Evolutionary conservation across 2,888 invertebrate genomes (phyloP).

Genomic region (Thymelicus sylvestris): DNA sequence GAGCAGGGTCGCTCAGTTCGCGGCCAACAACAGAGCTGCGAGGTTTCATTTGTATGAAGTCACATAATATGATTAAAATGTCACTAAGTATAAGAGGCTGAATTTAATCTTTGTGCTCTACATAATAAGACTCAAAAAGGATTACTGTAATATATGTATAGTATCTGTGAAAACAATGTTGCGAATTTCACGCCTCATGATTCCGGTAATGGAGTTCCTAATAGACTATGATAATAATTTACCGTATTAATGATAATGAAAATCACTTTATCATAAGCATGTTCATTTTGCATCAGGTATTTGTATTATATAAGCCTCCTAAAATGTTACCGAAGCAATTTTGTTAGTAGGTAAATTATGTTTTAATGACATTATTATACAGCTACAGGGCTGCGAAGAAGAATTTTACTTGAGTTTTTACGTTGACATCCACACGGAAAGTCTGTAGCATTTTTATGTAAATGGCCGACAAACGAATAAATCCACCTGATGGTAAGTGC

Average conservation of each 20-base stretch:
- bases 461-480: too few species aligned
- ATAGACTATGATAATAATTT: not conserved
- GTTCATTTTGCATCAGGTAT: conserved; percentile 1
- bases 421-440: too few species aligned
- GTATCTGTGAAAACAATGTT: not conserved
- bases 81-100: not conserved
- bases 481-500: too few species aligned
- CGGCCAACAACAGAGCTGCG: too few species aligned
- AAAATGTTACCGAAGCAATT: not conserved
- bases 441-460: too few species aligned
- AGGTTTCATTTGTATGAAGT: too few species aligned
- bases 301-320: not conserved
- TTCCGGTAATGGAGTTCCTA: not conserved
- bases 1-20: too few species aligned
- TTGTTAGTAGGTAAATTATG: not conserved
- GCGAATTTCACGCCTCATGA: not conserved
- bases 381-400: not conserved
- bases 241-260: not conserved
- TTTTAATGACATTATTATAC: not conserved
- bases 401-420: not conserved
- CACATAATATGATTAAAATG: not conserved
- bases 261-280: not conserved
- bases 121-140: not conserved
- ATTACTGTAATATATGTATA: not conserved
- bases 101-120: not conserved